phyloP scores from a whole-genome alignment of 2,888 invertebrate genomes.

The Pterostichus niger region DNA sequence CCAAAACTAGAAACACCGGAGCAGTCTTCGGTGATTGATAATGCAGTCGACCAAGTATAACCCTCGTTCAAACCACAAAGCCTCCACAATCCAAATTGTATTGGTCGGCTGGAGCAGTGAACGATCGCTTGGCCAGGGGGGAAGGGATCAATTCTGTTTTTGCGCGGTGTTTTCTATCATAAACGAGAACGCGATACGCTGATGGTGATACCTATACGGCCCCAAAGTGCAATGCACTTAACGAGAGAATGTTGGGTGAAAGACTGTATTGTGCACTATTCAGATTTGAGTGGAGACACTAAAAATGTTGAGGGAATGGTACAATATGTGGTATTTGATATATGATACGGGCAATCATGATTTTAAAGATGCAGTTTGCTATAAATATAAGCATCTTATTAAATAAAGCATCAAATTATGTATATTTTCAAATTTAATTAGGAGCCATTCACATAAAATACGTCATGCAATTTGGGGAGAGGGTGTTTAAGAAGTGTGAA shows the following conservation, averaged over 20 bases:
- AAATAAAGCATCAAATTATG: too few species aligned
- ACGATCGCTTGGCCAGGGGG: constrained; percentile 36
- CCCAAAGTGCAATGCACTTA: constrained; percentile 65
- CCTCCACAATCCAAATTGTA: background rate
- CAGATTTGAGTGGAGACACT: constrained; percentile 47
- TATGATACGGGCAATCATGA: background rate
- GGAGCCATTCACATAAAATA: too few species aligned
- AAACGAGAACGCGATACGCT: constrained; percentile 44
- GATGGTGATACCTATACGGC: constrained; percentile 56
- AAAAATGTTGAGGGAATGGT: constrained; percentile 34
- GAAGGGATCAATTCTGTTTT: constrained; percentile 61
- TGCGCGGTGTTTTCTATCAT: constrained; percentile 61
- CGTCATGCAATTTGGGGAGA: too few species aligned
- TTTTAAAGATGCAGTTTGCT: too few species aligned
- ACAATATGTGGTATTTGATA: constrained; percentile 1
- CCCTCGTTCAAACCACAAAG: background rate
- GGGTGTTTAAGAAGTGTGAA: too few species aligned
- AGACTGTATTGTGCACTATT: constrained; percentile 38
- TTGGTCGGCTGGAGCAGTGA: constrained; percentile 43
- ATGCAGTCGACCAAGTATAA: constrained; percentile 19
- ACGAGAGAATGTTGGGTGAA: constrained; percentile 22
- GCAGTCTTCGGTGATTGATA: constrained; percentile 65
- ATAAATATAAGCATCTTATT: too few species aligned
- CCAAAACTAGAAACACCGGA: constrained; percentile 20
- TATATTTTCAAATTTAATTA: too few species aligned